These are phyloP conservation scores for Aphaenogaster ashmeadi DNA, from an alignment of 1,140 invertebrate genomes.

Conservation along the genomic window DNA sequence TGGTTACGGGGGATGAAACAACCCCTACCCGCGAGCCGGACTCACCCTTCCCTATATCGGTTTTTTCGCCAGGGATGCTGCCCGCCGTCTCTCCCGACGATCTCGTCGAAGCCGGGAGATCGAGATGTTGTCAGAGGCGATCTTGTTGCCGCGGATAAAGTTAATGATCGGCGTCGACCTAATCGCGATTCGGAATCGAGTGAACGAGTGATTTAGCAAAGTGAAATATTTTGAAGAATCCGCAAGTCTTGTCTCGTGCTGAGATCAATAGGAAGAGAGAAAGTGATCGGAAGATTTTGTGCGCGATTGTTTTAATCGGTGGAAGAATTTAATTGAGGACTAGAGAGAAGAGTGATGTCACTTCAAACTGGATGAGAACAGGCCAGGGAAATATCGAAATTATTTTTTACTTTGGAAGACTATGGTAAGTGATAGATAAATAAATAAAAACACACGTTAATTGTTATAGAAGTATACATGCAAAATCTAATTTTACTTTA, in stretches of 20 bases:
- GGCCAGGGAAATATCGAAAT: background rate
- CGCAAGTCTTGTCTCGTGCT: background rate
- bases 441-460: background rate
- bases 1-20: conserved; percentile 60
- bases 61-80: conserved; percentile 53
- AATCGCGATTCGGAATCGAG: conserved; percentile 33
- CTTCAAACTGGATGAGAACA: background rate
- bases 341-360: background rate
- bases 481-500: background rate
- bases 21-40: conserved; percentile 1
- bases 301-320: conserved; percentile 34
- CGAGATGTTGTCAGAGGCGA: conserved; percentile 82
- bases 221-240: conserved; percentile 4
- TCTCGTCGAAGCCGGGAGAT: conserved; percentile 68
- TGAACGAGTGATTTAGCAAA: background rate
- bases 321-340: conserved; percentile 6
- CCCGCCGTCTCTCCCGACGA: conserved; percentile 40
- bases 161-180: conserved; percentile 9
- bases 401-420: background rate
- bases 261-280: background rate
- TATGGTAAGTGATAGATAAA: conserved; percentile 19
- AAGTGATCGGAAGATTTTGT: conserved; percentile 16
- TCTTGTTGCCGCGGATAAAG: conserved; percentile 68
- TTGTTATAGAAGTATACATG: background rate
- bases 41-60: conserved; percentile 9